phyloP scores from a whole-genome alignment of 2,888 invertebrate species.

The Ophion slaviceki region DNA sequence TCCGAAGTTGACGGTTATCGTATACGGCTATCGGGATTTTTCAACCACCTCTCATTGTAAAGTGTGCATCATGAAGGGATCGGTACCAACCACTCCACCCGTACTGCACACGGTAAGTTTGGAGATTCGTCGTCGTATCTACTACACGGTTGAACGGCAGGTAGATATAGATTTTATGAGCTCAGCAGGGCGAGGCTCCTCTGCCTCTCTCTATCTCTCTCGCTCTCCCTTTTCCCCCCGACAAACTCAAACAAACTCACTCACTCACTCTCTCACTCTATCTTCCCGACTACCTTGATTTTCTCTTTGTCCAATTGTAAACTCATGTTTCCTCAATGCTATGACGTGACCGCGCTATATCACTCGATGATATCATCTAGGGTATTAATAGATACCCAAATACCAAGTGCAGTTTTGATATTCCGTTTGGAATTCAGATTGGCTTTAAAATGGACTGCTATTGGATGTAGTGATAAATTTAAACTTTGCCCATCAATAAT shows the following conservation, averaged over 20 bases:
- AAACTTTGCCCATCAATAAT: too few relatives aligned
- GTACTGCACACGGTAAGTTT: neutral
- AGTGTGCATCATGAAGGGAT: neutral
- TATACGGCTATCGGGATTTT: neutral
- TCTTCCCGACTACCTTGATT: too few relatives aligned
- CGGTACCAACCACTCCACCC: neutral
- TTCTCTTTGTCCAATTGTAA: slow-evolving; percentile 3
- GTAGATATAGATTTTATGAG: slow-evolving; percentile 4
- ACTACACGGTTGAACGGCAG: neutral
- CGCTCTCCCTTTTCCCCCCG: too few relatives aligned
- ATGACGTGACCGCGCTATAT: neutral
- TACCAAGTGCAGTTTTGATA: neutral
- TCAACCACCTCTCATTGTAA: neutral
- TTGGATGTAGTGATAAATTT: too few relatives aligned
- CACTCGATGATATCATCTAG: neutral
- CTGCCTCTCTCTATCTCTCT: neutral
- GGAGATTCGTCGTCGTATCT: neutral
- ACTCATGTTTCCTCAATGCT: slow-evolving; percentile 12
- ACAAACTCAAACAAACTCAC: too few relatives aligned
- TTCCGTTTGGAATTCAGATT: too few relatives aligned
- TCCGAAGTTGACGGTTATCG: neutral
- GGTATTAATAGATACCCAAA: neutral
- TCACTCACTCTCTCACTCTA: too few relatives aligned
- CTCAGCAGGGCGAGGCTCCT: neutral
- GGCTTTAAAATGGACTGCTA: too few relatives aligned